phyloP scores from a whole-genome alignment of 35 echinoderm and acorn worm genomes.

The Anneissia japonica region DNA sequence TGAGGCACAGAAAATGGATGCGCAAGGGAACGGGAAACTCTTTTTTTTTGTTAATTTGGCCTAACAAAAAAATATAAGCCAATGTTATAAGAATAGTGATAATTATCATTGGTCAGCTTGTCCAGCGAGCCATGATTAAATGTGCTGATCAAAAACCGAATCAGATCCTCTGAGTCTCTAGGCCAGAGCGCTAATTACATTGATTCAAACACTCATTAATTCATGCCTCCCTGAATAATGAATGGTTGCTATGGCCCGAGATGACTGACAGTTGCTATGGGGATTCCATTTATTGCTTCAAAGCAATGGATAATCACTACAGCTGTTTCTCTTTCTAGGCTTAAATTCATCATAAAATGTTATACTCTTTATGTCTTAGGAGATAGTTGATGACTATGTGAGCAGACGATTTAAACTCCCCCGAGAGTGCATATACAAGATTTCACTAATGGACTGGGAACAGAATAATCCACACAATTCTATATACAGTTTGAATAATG shows the following conservation, averaged over 20 bases:
- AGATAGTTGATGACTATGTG: neutral
- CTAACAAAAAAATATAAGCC: too few relatives aligned
- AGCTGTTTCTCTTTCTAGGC: neutral
- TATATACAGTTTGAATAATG: neutral
- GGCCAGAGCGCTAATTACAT: too few relatives aligned
- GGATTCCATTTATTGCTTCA: neutral
- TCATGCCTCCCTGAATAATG: neutral
- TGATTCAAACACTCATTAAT: too few relatives aligned
- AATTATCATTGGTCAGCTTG: too few relatives aligned
- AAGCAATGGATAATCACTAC: neutral
- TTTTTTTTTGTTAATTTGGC: too few relatives aligned
- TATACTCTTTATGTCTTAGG: neutral
- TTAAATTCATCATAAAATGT: neutral
- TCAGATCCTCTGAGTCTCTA: too few relatives aligned
- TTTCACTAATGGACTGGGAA: neutral
- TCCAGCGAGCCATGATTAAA: too few relatives aligned
- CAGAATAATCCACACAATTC: neutral
- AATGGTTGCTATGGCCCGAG: neutral
- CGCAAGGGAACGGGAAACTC: too few relatives aligned
- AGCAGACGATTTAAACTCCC: neutral
- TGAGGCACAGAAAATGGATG: too few relatives aligned
- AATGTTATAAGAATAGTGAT: too few relatives aligned
- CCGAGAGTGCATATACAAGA: too few relatives aligned
- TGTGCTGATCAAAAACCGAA: too few relatives aligned
- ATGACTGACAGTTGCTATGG: neutral